Percentiles rank a stretch among this genome's conserved stretches.
phyloP scores from a whole-genome alignment of 2,797 vertebrate genomes.

The Trematomus bernacchii region DNA sequence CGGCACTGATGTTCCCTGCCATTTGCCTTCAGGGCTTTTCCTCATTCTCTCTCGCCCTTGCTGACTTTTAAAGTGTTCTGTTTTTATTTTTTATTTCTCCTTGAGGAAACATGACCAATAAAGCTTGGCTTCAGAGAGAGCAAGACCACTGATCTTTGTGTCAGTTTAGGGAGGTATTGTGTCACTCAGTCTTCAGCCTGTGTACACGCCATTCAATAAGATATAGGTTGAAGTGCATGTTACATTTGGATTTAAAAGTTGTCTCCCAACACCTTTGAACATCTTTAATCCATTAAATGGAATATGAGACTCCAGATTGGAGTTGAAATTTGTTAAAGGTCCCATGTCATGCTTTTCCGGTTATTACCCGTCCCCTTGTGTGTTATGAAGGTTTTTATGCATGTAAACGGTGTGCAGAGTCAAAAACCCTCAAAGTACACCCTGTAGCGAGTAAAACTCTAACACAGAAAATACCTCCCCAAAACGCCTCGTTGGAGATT shows the following conservation, averaged over 20 bases:
- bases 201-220: constrained; percentile 32
- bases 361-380: too few species aligned
- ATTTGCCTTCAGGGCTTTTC: constrained; percentile 86
- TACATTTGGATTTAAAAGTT: constrained; percentile 7
- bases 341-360: too few species aligned
- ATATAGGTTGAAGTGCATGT: constrained; percentile 27
- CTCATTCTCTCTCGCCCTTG: constrained; percentile 78
- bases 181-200: constrained; percentile 29
- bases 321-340: accelerated
- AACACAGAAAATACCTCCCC: too few species aligned
- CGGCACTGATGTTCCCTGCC: constrained; percentile 82
- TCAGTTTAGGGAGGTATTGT: constrained; percentile 72
- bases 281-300: background rate
- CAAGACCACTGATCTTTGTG: constrained; percentile 83
- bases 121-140: constrained; percentile 83
- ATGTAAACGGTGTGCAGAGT: too few species aligned
- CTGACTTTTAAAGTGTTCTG: constrained; percentile 89
- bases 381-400: too few species aligned
- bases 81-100: constrained; percentile 48
- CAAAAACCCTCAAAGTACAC: too few species aligned
- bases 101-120: constrained; percentile 85
- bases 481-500: too few species aligned
- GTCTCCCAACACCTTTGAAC: constrained; percentile 4
- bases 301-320: background rate
- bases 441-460: too few species aligned